Evolutionary conservation across 2,113 vertebrate genomes (phyloP).

Genomic region (Hucho hucho): DNA sequence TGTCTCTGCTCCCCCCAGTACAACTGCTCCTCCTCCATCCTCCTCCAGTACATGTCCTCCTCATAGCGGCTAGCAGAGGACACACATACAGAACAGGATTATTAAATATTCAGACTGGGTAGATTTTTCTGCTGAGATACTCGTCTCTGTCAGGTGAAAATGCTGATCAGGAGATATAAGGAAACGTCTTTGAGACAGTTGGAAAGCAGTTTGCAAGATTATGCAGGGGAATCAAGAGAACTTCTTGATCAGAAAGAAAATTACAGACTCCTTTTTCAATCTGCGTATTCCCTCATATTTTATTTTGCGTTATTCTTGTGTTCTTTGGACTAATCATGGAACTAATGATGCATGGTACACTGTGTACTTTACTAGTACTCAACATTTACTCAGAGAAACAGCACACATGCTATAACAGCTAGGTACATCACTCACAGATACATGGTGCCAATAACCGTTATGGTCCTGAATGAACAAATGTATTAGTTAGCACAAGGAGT

Average conservation of each 20-base stretch:
- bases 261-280: too few species aligned
- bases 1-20: slow-evolving; percentile 73
- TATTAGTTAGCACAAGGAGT: too few species aligned
- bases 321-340: slow-evolving; percentile 11
- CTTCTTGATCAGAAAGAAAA: too few species aligned
- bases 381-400: not conserved
- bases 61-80: slow-evolving; percentile 69
- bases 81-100: not conserved
- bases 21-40: slow-evolving; percentile 73
- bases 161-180: too few species aligned
- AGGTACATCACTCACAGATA: not conserved
- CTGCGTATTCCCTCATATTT: too few species aligned
- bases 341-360: slow-evolving; percentile 18
- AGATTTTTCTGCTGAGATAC: too few species aligned
- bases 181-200: too few species aligned
- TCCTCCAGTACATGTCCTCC: slow-evolving; percentile 78
- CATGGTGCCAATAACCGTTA: not conserved
- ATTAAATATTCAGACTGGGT: too few species aligned
- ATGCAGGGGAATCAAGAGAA: too few species aligned
- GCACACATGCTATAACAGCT: slow-evolving; percentile 23
- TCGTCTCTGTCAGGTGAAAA: too few species aligned
- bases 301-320: too few species aligned
- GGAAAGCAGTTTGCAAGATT: too few species aligned
- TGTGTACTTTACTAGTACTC: not conserved
- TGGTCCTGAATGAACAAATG: not conserved